Percentiles rank a stretch among this genome's conserved stretches.
These are phyloP conservation scores for Gymnosoma rotundatum DNA, from an alignment of 2,888 invertebrate genomes.

Conservation along the genomic window DNA sequence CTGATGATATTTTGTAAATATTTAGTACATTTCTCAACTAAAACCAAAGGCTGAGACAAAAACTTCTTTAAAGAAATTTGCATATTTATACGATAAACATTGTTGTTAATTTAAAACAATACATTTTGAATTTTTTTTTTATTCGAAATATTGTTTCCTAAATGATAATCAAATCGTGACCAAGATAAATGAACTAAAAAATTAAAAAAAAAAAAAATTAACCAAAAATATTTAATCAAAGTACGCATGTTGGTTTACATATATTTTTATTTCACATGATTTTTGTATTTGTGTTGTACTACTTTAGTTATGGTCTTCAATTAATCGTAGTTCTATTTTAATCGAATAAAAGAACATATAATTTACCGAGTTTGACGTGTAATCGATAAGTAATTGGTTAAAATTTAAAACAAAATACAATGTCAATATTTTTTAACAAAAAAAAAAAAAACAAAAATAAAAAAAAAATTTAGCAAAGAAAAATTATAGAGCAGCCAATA, in stretches of 20 bases:
- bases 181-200: slow-evolving; percentile 4
- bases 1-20: slow-evolving; percentile 18
- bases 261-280: no score
- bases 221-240: not conserved
- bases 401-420: no score
- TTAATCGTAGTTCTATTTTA: no score
- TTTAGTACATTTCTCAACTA: slow-evolving; percentile 25
- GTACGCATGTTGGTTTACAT: not conserved
- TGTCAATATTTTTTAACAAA: no score
- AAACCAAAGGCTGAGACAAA: not conserved
- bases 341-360: no score
- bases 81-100: slow-evolving; percentile 68
- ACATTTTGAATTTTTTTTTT: slow-evolving; percentile 7
- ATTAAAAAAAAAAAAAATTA: not conserved
- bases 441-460: no score
- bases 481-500: no score
- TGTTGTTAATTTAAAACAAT: slow-evolving; percentile 69
- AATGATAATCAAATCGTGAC: slow-evolving; percentile 52
- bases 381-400: no score
- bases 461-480: no score
- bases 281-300: no score
- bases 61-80: slow-evolving; percentile 54
- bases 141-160: not conserved
- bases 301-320: no score
- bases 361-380: no score